Conservation (phyloP, 2,797 vertebrate species). For the Argya squamiceps region DNA sequence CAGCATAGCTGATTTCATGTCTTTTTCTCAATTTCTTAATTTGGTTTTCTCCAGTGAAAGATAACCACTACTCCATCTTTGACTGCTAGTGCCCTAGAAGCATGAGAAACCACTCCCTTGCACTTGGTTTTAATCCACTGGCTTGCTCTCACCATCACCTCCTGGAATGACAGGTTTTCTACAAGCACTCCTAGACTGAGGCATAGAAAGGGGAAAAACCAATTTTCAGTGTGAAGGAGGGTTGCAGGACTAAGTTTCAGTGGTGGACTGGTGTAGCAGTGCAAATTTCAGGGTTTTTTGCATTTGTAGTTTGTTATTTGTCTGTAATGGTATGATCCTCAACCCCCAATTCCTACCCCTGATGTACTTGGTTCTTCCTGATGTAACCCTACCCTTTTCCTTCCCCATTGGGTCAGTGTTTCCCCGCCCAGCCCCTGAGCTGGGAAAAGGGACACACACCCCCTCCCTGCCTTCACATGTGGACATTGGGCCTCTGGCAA, state of each 20-base stretch:
- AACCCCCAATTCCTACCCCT: no score
- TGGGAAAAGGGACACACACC: no score
- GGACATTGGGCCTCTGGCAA: no score
- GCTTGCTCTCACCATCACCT: neutral
- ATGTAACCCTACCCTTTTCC: no score
- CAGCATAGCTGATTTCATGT: neutral
- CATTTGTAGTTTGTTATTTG: no score
- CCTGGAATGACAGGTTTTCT: neutral
- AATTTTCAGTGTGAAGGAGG: neutral
- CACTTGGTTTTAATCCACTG: neutral
- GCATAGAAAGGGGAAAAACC: neutral
- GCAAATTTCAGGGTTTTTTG: no score
- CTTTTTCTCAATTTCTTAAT: neutral
- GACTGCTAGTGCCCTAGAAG: neutral
- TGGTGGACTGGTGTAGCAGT: no score
- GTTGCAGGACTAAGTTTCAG: neutral
- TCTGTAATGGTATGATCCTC: no score
- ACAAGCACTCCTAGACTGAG: neutral
- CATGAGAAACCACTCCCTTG: neutral
- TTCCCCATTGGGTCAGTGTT: no score
- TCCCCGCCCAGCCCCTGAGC: no score
- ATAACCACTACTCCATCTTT: neutral
- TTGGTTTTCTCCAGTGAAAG: neutral
- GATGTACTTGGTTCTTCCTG: no score
- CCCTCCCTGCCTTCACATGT: no score